Evolutionary conservation across 2,888 invertebrate species (phyloP).

Genomic region (Schrankia costaestrigalis): DNA sequence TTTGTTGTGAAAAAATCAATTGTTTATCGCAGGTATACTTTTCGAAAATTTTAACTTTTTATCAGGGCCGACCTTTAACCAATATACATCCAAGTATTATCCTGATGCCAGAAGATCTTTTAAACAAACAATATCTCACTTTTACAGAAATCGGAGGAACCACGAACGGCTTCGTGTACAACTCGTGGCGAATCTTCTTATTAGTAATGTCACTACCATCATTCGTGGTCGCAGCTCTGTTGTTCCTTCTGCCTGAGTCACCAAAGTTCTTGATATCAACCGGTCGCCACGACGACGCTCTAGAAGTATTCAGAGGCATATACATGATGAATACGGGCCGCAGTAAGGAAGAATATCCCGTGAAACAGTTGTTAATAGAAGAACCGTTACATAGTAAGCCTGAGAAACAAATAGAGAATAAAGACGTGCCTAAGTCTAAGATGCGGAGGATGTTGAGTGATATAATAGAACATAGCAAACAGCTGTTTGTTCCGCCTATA

Average conservation of each 20-base stretch:
- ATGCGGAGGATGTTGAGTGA: conserved; percentile 87
- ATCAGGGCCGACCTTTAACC: too few species aligned
- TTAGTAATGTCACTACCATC: conserved; percentile 94
- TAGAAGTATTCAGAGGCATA: conserved; percentile 90
- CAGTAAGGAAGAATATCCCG: conserved; percentile 87
- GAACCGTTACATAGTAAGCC: conserved; percentile 69
- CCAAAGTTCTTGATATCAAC: conserved; percentile 92
- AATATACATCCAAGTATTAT: too few species aligned
- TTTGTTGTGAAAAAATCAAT: too few species aligned
- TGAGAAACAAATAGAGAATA: conserved; percentile 82
- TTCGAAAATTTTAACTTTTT: too few species aligned
- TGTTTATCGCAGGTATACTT: too few species aligned
- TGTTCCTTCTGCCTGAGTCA: conserved; percentile 93
- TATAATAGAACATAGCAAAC: conserved; percentile 90
- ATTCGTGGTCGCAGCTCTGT: conserved; percentile 90
- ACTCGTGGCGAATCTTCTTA: conserved; percentile 96
- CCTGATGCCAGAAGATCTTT: background rate
- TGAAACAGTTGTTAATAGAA: conserved; percentile 84
- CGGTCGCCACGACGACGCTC: conserved; percentile 89
- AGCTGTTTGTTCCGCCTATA: conserved; percentile 89
- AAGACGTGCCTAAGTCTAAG: conserved; percentile 83
- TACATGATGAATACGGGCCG: conserved; percentile 91
- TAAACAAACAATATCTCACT: background rate
- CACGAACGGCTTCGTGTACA: conserved; percentile 87
- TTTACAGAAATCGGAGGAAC: conserved; percentile 83